Evolutionary conservation across 1,140 invertebrate species (phyloP), one percentile per base, ranked within the genome.

Genomic region (Eubasilissa regina): DNA sequence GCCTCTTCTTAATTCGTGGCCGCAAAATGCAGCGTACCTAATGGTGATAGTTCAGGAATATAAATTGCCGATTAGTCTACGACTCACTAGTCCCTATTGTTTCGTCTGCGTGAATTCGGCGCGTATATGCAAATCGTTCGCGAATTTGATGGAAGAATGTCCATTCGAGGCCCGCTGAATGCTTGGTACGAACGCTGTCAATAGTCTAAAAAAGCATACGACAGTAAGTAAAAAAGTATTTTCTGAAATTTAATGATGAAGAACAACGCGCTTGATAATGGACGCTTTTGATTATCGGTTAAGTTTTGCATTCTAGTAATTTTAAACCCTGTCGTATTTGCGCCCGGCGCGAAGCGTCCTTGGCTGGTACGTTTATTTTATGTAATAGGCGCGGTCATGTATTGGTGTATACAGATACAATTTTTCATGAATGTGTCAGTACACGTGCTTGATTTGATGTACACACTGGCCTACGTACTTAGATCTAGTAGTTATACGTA

Each of bases 101-200:
- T 76, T 64, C 19, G 56, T 64, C 55, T 48, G 75, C 75, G 45
- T 64, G 60, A 35, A 64, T 76, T 76, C 60, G 75, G 75, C 60
- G 60, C 75, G 75, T 58, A 66, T 76, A 76, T 76, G 75, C 75
- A 76, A 64, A 76, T 76, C 55, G 68, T 45, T 48, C 15, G 47
- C 60, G 44, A 75, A 76, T 76, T 76, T 64, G 53, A 75, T 76
- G 75, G 44, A 64, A 76, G 75, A 76, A 76, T 76, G 60, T 76
- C 44, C 35, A 56, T 51, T 35, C 68, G 68, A 8, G 43, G 68
- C 68, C 45, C 17, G 68, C 48, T 19, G 68, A 72, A 72, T 72
- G 21, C 68, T 17, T 72, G 11, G 62, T 66, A 44, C 15, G 43
- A 43, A 66, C 43, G 13, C 4, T 43, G 45, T 19, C 47, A 51